Conservation (phyloP, 2,113 vertebrate genomes). For the Erythrolamprus reginae region DNA sequence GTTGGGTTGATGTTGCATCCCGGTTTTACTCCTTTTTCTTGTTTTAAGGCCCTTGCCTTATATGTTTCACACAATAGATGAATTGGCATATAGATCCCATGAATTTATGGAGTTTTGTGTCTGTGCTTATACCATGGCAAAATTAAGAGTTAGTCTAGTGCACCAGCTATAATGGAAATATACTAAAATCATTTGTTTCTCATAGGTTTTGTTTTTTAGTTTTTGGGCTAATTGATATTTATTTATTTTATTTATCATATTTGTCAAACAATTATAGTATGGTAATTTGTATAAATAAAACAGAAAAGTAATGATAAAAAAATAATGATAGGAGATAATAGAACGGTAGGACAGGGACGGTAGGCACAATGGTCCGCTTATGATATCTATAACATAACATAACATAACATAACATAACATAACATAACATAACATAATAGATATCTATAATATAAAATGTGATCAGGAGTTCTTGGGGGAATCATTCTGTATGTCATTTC, state of each 20-base stretch:
- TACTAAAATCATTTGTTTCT: background rate
- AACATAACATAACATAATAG: too few species aligned
- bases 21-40: constrained; percentile 32
- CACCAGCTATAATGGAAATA: background rate
- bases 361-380: too few species aligned
- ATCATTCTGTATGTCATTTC: background rate
- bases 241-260: too few species aligned
- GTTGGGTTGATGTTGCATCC: constrained; percentile 18
- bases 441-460: background rate
- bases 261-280: too few species aligned
- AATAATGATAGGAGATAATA: too few species aligned
- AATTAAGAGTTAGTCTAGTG: background rate
- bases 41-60: constrained; percentile 8
- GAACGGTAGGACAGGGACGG: too few species aligned
- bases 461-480: background rate
- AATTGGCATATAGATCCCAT: background rate
- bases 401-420: too few species aligned
- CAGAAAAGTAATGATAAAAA: too few species aligned
- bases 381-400: too few species aligned
- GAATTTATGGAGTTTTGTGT: background rate
- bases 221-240: background rate
- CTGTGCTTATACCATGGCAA: background rate
- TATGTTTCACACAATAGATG: background rate
- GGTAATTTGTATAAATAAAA: too few species aligned
- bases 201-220: background rate